Percentiles rank a stretch among this genome's conserved stretches.
phyloP scores from a whole-genome alignment of 2,888 invertebrate species.

The Thereva unica region DNA sequence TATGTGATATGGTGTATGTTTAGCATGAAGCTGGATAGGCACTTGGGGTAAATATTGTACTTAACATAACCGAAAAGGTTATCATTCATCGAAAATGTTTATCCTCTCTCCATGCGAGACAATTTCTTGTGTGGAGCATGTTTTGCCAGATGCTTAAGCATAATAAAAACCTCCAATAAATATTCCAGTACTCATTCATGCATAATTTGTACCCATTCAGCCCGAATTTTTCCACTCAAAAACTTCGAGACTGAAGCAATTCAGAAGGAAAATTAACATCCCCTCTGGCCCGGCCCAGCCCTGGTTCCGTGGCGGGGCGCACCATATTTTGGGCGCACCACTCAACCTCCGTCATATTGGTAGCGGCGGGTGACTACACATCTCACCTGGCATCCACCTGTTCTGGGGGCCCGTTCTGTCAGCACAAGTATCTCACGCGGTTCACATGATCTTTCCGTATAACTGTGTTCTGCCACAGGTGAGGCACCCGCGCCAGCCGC shows the following conservation, averaged over 20 bases:
- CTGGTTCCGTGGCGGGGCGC: background rate
- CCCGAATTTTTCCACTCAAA: constrained; percentile 22
- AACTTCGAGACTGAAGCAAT: constrained; percentile 9
- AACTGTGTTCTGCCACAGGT: background rate
- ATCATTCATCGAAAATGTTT: too few relatives aligned
- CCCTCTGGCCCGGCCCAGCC: background rate
- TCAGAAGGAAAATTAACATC: background rate
- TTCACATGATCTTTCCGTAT: background rate
- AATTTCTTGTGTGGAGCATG: constrained; percentile 1
- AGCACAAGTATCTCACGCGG: background rate
- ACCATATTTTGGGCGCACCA: background rate
- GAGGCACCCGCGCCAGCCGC: constrained; percentile 24
- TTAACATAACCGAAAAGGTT: too few relatives aligned
- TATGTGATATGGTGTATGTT: too few relatives aligned
- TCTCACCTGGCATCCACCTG: background rate
- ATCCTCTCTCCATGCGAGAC: too few relatives aligned
- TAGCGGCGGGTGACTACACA: background rate
- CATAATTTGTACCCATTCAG: constrained; percentile 34
- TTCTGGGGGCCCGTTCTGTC: background rate
- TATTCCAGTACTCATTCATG: constrained; percentile 30
- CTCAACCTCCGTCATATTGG: too few relatives aligned
- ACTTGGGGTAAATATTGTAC: too few relatives aligned
- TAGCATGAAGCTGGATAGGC: too few relatives aligned
- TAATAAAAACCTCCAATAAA: constrained; percentile 33
- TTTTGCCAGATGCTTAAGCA: constrained; percentile 33